Conservation (phyloP, 2,113 vertebrate genomes). For the Enhydra lutris region DNA sequence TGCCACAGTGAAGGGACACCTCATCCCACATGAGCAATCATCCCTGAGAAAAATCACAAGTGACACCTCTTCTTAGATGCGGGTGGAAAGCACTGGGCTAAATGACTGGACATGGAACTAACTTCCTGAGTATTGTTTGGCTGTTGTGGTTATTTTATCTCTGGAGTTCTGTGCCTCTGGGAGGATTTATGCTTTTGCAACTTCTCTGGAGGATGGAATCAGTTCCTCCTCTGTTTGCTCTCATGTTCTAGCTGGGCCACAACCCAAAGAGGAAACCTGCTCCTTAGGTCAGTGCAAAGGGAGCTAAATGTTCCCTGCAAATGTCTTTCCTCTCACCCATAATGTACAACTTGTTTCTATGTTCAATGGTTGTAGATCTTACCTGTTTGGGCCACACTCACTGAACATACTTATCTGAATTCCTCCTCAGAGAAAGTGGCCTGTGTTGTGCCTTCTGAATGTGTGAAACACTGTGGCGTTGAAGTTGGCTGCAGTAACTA, state of each 20-base stretch:
- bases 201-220: not conserved
- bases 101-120: no score
- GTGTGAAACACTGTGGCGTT: slow-evolving; percentile 81
- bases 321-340: not conserved
- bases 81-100: not conserved
- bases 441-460: slow-evolving; percentile 85
- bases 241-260: not conserved
- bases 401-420: not conserved
- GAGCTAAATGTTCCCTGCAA: not conserved
- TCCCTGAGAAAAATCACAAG: not conserved
- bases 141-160: not conserved
- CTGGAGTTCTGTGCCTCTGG: not conserved
- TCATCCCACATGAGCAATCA: not conserved
- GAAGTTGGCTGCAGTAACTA: slow-evolving; percentile 90
- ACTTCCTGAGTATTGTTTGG: not conserved
- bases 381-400: not conserved
- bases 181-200: not conserved
- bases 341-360: not conserved
- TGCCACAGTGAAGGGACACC: not conserved
- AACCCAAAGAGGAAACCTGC: not conserved
- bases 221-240: not conserved
- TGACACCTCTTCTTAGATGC: not conserved
- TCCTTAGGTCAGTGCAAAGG: not conserved
- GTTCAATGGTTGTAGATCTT: not conserved
- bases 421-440: slow-evolving; percentile 83